phyloP scores from a whole-genome alignment of 2,797 vertebrate species.

The Mormyrus proboscirostris region DNA sequence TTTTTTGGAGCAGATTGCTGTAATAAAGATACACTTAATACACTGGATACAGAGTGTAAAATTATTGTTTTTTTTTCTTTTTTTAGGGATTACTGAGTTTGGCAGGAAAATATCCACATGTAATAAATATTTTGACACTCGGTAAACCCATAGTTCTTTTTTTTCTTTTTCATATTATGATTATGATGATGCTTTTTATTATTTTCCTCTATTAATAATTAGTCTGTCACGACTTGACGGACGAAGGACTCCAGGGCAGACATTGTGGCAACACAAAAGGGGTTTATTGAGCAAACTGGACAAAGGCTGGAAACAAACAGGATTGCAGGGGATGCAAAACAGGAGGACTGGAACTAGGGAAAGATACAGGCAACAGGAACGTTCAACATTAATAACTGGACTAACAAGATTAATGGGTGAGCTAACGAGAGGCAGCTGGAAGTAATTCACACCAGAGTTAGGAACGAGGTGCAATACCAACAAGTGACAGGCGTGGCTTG shows the following conservation, averaged over 20 bases:
- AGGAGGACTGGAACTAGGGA: no score
- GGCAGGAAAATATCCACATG: conserved; percentile 46
- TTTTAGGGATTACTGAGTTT: conserved; percentile 52
- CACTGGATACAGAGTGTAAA: not conserved
- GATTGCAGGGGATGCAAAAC: no score
- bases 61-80: not conserved
- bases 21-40: not conserved
- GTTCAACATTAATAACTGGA: no score
- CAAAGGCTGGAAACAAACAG: no score
- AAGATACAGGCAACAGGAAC: no score
- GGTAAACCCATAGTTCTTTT: conserved; percentile 39
- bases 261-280: no score
- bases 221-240: not conserved
- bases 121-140: conserved; percentile 51
- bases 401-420: no score
- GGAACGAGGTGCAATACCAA: not conserved
- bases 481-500: not conserved
- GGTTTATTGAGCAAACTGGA: no score
- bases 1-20: not conserved
- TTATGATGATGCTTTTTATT: not conserved
- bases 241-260: no score
- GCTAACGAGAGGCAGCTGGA: not conserved
- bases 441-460: not conserved
- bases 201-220: not conserved
- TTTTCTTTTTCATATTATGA: not conserved